These are phyloP conservation scores for Enteromius anoplus DNA, from an alignment of 2,797 vertebrate genomes.

Conservation along the genomic window DNA sequence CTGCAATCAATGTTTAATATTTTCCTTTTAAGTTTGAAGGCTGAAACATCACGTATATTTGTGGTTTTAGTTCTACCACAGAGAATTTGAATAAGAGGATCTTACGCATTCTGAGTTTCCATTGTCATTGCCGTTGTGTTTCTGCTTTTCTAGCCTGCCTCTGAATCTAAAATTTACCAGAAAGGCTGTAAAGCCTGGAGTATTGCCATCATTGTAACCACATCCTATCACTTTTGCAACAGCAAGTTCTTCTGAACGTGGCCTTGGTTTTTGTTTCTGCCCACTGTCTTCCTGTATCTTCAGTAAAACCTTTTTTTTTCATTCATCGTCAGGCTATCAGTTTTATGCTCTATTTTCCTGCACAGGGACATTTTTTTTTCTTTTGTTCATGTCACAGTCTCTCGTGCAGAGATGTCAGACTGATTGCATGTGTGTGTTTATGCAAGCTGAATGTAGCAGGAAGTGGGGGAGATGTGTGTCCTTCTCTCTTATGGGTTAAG, in stretches of 20 bases:
- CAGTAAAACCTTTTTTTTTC: background rate
- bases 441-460: background rate
- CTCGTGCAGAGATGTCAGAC: background rate
- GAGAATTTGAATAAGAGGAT: constrained; percentile 33
- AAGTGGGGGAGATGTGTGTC: constrained; percentile 22
- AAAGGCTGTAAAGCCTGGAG: constrained; percentile 35
- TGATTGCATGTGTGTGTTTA: constrained; percentile 1
- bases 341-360: background rate
- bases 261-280: constrained; percentile 15
- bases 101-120: constrained; percentile 42
- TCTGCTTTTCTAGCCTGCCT: constrained; percentile 29
- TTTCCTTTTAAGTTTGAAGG: background rate
- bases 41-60: background rate
- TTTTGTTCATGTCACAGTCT: background rate
- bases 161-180: constrained; percentile 47
- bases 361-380: background rate
- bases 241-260: constrained; percentile 4
- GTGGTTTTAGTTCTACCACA: constrained; percentile 4
- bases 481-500: constrained; percentile 33
- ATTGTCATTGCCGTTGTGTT: background rate
- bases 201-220: constrained; percentile 47
- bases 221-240: constrained; percentile 56
- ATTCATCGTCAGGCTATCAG: background rate
- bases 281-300: constrained; percentile 29
- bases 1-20: background rate